Percentiles rank a stretch among this genome's conserved stretches.
Evolutionary conservation across 2,888 invertebrate species (phyloP).

Genomic region (Tetanocera ferruginea): DNA sequence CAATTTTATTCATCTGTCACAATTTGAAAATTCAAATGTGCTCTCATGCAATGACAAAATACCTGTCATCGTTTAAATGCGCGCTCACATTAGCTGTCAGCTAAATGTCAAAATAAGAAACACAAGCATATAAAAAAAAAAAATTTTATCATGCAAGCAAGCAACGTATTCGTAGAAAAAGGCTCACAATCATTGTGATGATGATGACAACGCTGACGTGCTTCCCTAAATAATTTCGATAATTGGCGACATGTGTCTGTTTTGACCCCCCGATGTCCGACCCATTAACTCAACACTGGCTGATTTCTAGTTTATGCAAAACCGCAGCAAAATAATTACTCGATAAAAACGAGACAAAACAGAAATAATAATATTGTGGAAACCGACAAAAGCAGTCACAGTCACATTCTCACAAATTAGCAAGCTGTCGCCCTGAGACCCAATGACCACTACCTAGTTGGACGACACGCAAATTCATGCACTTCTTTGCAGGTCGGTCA

Average conservation of each 20-base stretch:
- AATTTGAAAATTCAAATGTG: conserved; percentile 49
- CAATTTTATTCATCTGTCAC: conserved; percentile 59
- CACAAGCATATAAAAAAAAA: not conserved
- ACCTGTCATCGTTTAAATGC: conserved; percentile 42
- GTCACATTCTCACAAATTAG: conserved; percentile 64
- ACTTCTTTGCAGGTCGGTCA: conserved; percentile 40
- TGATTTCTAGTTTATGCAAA: conserved; percentile 12
- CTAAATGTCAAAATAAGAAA: conserved; percentile 37
- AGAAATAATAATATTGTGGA: not conserved
- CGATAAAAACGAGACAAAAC: not conserved
- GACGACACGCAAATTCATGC: conserved; percentile 47
- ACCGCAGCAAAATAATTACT: conserved; percentile 18
- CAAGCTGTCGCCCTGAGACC: conserved; percentile 59
- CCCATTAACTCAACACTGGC: not conserved
- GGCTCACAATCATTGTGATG: not conserved
- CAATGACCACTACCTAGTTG: not conserved
- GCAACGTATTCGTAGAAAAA: not conserved
- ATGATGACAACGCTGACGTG: not conserved
- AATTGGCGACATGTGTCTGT: conserved; percentile 28
- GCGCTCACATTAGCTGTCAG: conserved; percentile 41
- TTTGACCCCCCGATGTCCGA: not conserved
- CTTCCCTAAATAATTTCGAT: conserved; percentile 23
- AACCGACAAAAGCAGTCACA: conserved; percentile 8
- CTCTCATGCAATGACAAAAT: conserved; percentile 7
- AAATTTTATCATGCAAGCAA: conserved; percentile 15